These are phyloP conservation scores for Melanocharis versteri DNA, from an alignment of 2,113 vertebrate genomes.

Conservation along the genomic window DNA sequence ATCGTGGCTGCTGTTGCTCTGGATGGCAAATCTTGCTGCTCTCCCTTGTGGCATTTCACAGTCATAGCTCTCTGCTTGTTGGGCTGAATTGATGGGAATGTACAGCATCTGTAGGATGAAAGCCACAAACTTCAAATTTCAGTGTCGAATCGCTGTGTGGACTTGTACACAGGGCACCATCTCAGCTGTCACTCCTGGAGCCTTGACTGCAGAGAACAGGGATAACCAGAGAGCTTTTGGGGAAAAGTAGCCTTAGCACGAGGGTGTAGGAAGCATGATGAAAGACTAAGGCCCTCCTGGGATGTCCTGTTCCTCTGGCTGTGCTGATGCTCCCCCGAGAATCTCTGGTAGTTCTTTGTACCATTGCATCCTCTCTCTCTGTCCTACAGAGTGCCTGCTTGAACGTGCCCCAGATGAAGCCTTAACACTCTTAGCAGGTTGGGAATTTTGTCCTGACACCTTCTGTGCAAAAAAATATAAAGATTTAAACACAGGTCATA, in stretches of 20 bases:
- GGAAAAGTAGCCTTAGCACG: neutral
- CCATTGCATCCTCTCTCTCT: neutral
- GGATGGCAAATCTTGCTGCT: neutral
- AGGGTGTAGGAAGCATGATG: neutral
- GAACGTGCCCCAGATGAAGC: neutral
- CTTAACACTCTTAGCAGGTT: neutral
- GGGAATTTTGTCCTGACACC: neutral
- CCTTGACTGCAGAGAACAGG: neutral
- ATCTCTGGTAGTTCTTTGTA: neutral
- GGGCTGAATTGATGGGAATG: neutral
- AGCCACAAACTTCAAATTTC: too few relatives aligned
- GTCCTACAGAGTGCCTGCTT: neutral
- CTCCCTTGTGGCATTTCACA: neutral
- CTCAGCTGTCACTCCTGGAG: neutral
- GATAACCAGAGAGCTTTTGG: neutral
- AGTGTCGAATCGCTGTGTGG: fast-evolving
- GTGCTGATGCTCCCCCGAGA: neutral
- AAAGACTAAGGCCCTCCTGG: neutral
- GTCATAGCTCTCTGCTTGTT: neutral
- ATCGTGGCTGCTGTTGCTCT: neutral
- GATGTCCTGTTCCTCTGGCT: neutral
- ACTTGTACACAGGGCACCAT: fast-evolving
- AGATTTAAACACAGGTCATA: neutral
- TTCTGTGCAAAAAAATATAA: neutral
- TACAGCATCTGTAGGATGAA: neutral